These are phyloP conservation scores for Ophioninae sp. DNA, from an alignment of 2,888 invertebrate genomes.

Conservation along the genomic window DNA sequence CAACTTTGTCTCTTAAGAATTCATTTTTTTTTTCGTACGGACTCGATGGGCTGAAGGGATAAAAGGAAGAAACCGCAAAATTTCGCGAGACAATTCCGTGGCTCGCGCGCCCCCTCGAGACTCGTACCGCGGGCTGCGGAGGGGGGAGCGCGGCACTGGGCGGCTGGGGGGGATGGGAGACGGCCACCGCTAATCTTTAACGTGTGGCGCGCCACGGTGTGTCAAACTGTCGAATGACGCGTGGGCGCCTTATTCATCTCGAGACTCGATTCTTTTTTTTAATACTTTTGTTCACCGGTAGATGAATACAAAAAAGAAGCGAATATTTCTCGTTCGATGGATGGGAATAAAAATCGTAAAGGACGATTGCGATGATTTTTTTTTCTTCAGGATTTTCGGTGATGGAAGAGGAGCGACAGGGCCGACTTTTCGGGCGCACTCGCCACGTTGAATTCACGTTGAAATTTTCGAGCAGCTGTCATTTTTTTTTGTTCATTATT, in stretches of 20 bases:
- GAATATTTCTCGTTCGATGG: not conserved
- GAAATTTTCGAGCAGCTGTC: not conserved
- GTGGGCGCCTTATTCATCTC: constrained; percentile 18
- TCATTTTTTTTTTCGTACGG: not conserved
- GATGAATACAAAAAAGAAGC: not conserved
- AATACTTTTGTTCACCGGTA: not conserved
- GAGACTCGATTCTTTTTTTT: constrained; percentile 17
- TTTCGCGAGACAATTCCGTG: not conserved
- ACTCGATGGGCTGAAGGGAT: not conserved
- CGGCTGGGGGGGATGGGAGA: constrained; percentile 19
- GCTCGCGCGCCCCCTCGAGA: not conserved
- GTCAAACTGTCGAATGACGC: constrained; percentile 57
- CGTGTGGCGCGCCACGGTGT: constrained; percentile 58
- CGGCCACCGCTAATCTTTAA: constrained; percentile 61
- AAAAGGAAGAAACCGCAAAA: not conserved
- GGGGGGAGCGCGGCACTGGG: not conserved
- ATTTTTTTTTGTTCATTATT: not conserved
- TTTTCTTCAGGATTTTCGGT: not conserved
- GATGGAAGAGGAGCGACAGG: not conserved
- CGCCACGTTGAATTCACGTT: not conserved
- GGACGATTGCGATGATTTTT: not conserved
- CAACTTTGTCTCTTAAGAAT: not conserved
- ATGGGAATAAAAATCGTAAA: not conserved
- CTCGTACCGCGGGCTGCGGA: not conserved
- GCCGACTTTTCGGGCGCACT: not conserved